Base-by-base conservation (phyloP, 2,797 vertebrate species). In the Amblyopsis hoosieri region DNA sequence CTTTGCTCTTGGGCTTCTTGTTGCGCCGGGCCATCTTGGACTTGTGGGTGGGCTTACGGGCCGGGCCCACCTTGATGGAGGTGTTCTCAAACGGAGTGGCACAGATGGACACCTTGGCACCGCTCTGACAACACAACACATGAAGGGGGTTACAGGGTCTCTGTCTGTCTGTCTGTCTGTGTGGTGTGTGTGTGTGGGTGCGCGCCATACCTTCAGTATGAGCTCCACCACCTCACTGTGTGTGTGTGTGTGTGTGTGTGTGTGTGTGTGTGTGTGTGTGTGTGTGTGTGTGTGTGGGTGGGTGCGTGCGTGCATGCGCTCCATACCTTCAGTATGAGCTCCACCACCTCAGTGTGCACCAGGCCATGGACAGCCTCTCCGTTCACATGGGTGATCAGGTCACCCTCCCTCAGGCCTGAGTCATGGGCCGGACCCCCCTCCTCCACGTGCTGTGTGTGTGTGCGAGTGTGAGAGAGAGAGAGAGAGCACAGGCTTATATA, bases 151-250 rank as follows among this genome's bases (percentile, higher is more conserved):
- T 5, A 37, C 5, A 37, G 7, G 33, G 33, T 4, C 4, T 37
- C 5, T 37, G 33, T 8, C 1, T 8, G 33, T 37, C 5, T 37
- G 33, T 37, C 1, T 10, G 5, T 9, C 3, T 11, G 37, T 9
- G 50, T 19, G 19, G 31, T 19, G 19, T 19, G 17, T 46, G 33
- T 47, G 15, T 37, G 45, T 48, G 33, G 10, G 4, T 15, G 19
- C 19, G 19, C 19, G 19, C 0, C 1, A 1, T 80, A 98, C 97
- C 96, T 98, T 99, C 42, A 99, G 90, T n/a, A 99, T 93, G 59
- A 98, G 93, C 85, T 98, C 95, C 78, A 99, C 97, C 83, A 99
- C 97, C 64, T 99, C 97, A 0, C 96, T 99, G 86, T 99, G 97
- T 17, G 17, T 17, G 17, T 17, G 1, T 37, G 33, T 37, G 1